phyloP scores from a whole-genome alignment of 2,113 vertebrate species.

The Bambusicola thoracicus region DNA sequence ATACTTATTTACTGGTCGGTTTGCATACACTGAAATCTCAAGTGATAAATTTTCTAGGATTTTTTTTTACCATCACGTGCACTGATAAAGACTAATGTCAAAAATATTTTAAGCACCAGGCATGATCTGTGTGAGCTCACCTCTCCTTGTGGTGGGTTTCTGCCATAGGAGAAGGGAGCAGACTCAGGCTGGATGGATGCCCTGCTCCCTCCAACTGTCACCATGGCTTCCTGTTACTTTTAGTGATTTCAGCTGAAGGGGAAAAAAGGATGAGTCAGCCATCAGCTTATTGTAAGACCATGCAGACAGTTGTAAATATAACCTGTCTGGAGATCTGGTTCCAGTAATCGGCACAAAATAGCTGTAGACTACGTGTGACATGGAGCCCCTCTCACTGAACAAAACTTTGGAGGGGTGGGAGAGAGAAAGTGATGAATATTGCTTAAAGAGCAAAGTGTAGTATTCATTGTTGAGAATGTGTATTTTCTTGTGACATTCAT shows the following conservation, averaged over 20 bases:
- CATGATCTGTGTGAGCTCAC: not conserved
- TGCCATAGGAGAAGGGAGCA: not conserved
- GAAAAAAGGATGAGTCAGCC: conserved; percentile 65
- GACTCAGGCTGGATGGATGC: not conserved
- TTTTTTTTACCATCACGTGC: not conserved
- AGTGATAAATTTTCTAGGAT: not conserved
- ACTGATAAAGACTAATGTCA: fast-evolving
- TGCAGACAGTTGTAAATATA: conserved; percentile 67
- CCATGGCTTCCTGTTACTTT: not conserved
- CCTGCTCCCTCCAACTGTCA: not conserved
- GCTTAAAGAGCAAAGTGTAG: not conserved
- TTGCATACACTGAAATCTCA: not conserved
- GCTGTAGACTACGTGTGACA: conserved; percentile 7
- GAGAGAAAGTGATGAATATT: not conserved
- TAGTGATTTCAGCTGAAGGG: conserved; percentile 27
- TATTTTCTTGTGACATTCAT: not conserved
- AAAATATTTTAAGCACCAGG: not conserved
- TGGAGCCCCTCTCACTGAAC: not conserved
- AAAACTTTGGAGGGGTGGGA: not conserved
- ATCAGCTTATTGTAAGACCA: conserved; percentile 53
- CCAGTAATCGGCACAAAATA: conserved; percentile 74
- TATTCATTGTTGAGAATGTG: fast-evolving
- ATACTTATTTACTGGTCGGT: not conserved
- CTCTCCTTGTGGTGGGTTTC: not conserved
- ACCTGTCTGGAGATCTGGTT: conserved; percentile 74